Evolutionary conservation across 2,888 invertebrate genomes (phyloP), one percentile per base, ranked within the genome.

Genomic region (Pimpla rufipes): DNA sequence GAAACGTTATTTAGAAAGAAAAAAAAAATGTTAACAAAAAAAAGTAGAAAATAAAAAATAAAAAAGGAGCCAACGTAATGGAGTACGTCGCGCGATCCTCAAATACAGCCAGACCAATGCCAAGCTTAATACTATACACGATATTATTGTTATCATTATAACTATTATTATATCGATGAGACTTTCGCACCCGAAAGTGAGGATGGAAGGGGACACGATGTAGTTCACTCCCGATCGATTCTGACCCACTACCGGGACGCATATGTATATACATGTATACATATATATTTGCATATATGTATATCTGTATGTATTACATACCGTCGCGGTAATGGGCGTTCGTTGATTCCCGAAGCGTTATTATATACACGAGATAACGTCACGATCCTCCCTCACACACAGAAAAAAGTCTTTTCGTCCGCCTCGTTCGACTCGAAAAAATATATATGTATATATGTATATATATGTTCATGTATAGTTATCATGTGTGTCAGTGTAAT

Each of bases 381-480:
- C 37, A 57, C 78, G 59, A 70, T n/a, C n/a, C 35, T 42, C 35
- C 45, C 29, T 52, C 79, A n/a, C 62, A 50, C 52, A 37, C 13
- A 18, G 18, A 76, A 42, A 66, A 77, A 77, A n/a, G 13, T 76
- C 64, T 47, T 52, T n/a, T n/a, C 64, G 35, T 18, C 55, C 52
- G 11, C 8, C 18, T 75, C 7, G 23, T 42, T 62, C 81, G 80
- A 83, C 77, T 86, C 84, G 87, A 88, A 88, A 87, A 89, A 84
- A 88, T 88, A 88, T 85, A 84, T 85, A 73, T 64, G 62, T 47
- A 29, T 59, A 6, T 45, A 21, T 71, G 16, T 47, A 21, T 67
- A 10, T 67, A 18, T 47, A 11, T 66, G 13, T 18, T 42, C 42
- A 13, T 8, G 37, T 62, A 29, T 29, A 29, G 62, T 62, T 37